Evolutionary conservation across 2,113 vertebrate genomes (phyloP), one percentile per base, ranked within the genome.

Genomic region (Promerops cafer): DNA sequence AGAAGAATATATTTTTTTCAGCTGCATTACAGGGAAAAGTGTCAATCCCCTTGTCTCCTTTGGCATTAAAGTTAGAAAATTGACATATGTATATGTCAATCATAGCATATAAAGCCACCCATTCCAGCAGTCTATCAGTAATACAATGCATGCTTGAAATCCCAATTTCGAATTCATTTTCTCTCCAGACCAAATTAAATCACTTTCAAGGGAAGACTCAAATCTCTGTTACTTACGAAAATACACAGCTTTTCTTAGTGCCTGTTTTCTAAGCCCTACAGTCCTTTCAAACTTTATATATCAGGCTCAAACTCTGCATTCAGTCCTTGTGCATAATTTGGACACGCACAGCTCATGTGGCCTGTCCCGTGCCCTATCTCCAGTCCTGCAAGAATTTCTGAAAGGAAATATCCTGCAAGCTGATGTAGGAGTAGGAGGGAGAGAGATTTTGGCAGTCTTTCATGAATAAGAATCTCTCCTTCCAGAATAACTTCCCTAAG

Each of bases 291-390:
- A 16, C 40, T 64, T 57, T 16, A 9, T n/a, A 0, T 8, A 27
- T 53, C 39, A 45, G 30, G 37, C 33, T 76, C 50, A 52, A 13
- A 47, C 19, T 26, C 54, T 53, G 33, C 37, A 7, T 76, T 80
- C 26, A 35, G 33, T 37, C 45, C 39, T 40, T 59, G 33, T 23
- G 30, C 21, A 3, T 2, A 2, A 13, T n/a, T 45, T 16, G 49
- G 59, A 22, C 17, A 40, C 0, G 0, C 45, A 13, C 28, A 74
- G 57, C 30, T 87, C 4, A 3, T 33, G n/a, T 4, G 9, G 35
- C 18, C 18, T n/a, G 8, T 69, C 56, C 49, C 33, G 11, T 44
- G 17, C 42, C 35, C n/a, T 54, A 15, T 35, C 31, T 68, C 12
- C 23, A 10, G 6, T 72, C 45, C 78, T 86, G 30, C 21, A 77